These are phyloP conservation scores for Lampropteryx suffumata DNA, from an alignment of 2,888 invertebrate genomes.

Conservation along the genomic window DNA sequence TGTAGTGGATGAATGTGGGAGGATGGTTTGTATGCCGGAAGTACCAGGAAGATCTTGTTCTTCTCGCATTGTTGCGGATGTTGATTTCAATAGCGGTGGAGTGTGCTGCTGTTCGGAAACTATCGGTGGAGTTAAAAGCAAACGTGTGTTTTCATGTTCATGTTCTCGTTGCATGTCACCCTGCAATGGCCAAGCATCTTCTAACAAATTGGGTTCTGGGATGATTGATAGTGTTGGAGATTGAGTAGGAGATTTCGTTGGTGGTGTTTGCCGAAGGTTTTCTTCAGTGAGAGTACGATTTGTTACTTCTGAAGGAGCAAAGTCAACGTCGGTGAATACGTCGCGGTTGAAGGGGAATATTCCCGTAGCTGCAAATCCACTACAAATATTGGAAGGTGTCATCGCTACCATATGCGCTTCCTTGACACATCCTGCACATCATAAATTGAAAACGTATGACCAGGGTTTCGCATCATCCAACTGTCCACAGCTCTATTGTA, in stretches of 20 bases:
- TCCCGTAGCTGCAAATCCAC: slow-evolving; percentile 47
- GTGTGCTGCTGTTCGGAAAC: neutral
- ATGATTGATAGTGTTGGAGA: slow-evolving; percentile 1
- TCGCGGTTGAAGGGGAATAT: slow-evolving; percentile 37
- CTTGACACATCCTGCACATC: slow-evolving; percentile 51
- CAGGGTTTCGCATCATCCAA: slow-evolving; percentile 12
- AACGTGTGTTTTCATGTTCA: slow-evolving; percentile 1
- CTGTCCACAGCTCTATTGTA: no score
- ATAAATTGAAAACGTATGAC: slow-evolving; percentile 57
- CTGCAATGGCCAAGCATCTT: slow-evolving; percentile 1
- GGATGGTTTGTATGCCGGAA: slow-evolving; percentile 4
- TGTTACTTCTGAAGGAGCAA: slow-evolving; percentile 32
- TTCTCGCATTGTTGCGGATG: slow-evolving; percentile 5
- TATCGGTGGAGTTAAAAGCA: neutral
- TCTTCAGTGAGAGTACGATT: neutral
- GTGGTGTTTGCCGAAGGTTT: neutral
- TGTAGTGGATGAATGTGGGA: slow-evolving; percentile 7
- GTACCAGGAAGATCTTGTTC: slow-evolving; percentile 6
- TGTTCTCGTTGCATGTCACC: slow-evolving; percentile 1
- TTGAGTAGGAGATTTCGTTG: neutral
- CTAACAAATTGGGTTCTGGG: neutral
- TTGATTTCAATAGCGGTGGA: slow-evolving; percentile 1
- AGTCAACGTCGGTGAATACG: slow-evolving; percentile 46
- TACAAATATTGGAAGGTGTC: slow-evolving; percentile 48
- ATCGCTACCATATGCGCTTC: slow-evolving; percentile 44